These are phyloP conservation scores for Apotomis capreana DNA, from an alignment of 2,888 invertebrate species.

Conservation along the genomic window DNA sequence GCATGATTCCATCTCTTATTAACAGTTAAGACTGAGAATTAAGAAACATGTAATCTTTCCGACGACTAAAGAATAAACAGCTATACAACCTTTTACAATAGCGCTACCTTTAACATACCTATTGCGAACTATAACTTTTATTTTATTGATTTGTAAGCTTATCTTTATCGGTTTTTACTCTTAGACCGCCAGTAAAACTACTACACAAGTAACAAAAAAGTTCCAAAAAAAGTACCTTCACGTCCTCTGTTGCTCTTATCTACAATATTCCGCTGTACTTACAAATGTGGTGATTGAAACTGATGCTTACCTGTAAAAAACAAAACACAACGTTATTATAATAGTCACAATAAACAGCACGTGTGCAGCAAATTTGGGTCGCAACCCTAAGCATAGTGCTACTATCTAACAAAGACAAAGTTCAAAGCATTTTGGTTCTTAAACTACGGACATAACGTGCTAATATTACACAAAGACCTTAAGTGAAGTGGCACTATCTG, in stretches of 20 bases:
- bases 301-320: constrained; percentile 40
- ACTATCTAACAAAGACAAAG: constrained; percentile 23
- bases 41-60: too few species aligned
- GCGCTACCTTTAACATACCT: too few species aligned
- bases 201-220: neutral
- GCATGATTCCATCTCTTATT: too few species aligned
- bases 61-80: too few species aligned
- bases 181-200: too few species aligned
- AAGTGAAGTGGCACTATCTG: constrained; percentile 26
- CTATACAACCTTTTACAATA: too few species aligned
- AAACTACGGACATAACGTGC: neutral
- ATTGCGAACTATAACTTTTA: too few species aligned
- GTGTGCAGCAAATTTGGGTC: constrained; percentile 37
- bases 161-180: too few species aligned
- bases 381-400: constrained; percentile 37
- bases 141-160: too few species aligned
- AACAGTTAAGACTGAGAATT: too few species aligned
- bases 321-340: constrained; percentile 30
- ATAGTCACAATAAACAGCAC: constrained; percentile 40
- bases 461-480: constrained; percentile 16
- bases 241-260: neutral
- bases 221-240: neutral
- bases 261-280: neutral
- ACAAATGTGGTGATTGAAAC: constrained; percentile 13
- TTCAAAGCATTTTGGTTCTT: constrained; percentile 12